Conservation (phyloP, 1,140 invertebrate species). For the Agrypnia vestita region DNA sequence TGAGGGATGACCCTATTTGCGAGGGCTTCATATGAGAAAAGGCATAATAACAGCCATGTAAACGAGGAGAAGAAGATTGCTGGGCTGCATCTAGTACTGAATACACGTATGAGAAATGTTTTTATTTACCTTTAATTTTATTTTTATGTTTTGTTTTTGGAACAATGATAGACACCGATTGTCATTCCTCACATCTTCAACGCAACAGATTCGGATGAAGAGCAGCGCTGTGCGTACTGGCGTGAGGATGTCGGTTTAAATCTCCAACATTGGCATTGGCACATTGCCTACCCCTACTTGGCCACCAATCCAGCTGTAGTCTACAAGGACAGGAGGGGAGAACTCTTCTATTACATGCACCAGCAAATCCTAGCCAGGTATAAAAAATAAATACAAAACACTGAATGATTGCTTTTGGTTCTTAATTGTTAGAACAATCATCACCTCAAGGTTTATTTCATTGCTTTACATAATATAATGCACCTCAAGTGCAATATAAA, state of each 20-base stretch:
- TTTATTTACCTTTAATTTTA: neutral
- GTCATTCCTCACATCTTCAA: constrained; percentile 82
- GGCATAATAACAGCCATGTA: no score
- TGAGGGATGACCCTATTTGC: no score
- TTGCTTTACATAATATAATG: no score
- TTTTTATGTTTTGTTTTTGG: neutral
- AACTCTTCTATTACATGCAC: constrained; percentile 87
- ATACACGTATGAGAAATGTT: neutral
- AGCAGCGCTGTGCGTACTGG: constrained; percentile 85
- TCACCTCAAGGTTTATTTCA: no score
- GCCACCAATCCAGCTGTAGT: constrained; percentile 74
- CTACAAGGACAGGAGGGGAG: constrained; percentile 81
- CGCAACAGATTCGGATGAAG: constrained; percentile 80
- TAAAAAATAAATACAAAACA: neutral
- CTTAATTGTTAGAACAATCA: no score
- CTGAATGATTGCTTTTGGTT: no score
- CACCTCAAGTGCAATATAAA: no score
- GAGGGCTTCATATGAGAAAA: no score
- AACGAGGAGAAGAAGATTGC: no score
- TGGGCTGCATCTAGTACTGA: no score
- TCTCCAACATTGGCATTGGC: constrained; percentile 90
- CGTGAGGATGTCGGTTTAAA: constrained; percentile 84
- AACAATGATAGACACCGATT: constrained; percentile 73
- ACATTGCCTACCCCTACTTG: constrained; percentile 84
- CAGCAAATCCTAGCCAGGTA: constrained; percentile 80